These are phyloP conservation scores for Tylochromis polylepis DNA, from an alignment of 2,113 vertebrate genomes.

Conservation along the genomic window DNA sequence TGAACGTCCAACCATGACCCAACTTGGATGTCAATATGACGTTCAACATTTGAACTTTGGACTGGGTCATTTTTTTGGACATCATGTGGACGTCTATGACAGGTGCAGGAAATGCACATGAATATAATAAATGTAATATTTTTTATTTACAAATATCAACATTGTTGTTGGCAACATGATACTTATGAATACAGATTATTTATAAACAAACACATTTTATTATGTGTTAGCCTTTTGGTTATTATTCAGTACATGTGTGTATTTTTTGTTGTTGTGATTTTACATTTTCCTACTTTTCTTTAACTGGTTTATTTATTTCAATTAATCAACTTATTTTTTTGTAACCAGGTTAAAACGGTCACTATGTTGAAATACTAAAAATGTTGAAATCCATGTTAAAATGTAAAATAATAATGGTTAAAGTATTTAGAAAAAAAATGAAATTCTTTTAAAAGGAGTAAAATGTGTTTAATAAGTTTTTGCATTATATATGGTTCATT, in stretches of 20 bases:
- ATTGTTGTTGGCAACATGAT: background rate
- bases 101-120: background rate
- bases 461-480: too few relatives aligned
- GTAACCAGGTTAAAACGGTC: background rate
- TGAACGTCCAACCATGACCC: background rate
- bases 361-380: background rate
- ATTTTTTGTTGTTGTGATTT: background rate
- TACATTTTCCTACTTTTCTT: background rate
- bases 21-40: background rate
- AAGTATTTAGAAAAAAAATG: too few relatives aligned
- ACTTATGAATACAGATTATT: background rate
- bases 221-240: background rate
- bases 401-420: too few relatives aligned
- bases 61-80: background rate
- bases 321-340: background rate
- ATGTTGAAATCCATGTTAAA: accelerated
- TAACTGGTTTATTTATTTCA: background rate
- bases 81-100: background rate
- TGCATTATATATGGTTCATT: too few relatives aligned
- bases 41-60: background rate
- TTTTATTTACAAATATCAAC: background rate
- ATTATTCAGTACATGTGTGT: background rate
- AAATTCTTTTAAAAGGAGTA: too few relatives aligned
- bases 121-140: background rate
- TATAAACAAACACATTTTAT: background rate